Evolutionary conservation across 2,888 invertebrate genomes (phyloP), one percentile per base, ranked within the genome.

Genomic region (Norana najaformis): DNA sequence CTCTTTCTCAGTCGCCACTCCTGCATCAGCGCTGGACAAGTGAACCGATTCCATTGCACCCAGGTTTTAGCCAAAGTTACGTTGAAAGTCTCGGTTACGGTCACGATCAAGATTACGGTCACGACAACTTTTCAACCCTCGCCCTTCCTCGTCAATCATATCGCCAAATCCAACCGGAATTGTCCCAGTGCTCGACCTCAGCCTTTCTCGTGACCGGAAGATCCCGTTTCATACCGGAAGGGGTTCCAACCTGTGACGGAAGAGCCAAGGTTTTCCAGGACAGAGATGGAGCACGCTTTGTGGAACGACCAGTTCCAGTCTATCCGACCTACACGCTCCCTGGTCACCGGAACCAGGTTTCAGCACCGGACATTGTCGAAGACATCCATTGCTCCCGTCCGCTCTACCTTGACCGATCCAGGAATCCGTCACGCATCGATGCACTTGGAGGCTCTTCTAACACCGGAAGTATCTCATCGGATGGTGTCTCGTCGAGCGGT

Each of bases 251-350:
- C 69, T n/a, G n/a, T n/a, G 69, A 69, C 85, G 85, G 85, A 85
- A 85, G 85, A 36, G 5, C 85, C 18, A 37, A 85, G 23, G 85
- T 85, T 20, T 35, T 85, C 85, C 36, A 85, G 37, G 85, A 35
- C 36, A 85, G 69, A n/a, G 69, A 69, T 69, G 69, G 69, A 69
- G n/a, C 69, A n/a, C 69, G 69, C n/a, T 69, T 69, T n/a, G 69
- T 69, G 69, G 69, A 69, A 16, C 69, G 69, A 30, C 69, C 30
- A 16, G 69, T n/a, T 69, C 69, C 69, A 8, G 85, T 35, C 18
- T 36, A 85, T 85, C 85, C 85, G 20, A 85, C 35, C 8, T 23
- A 36, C 36, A 85, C 85, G 85, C 36, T 85, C 23, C 85, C 85
- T 35, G 85, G 85, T 36, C 85, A 35, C 8, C 36, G 85, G 36